Evolutionary conservation across 2,113 vertebrate species (phyloP), one percentile per base, ranked within the genome.

Genomic region (Pterophyllum scalare): DNA sequence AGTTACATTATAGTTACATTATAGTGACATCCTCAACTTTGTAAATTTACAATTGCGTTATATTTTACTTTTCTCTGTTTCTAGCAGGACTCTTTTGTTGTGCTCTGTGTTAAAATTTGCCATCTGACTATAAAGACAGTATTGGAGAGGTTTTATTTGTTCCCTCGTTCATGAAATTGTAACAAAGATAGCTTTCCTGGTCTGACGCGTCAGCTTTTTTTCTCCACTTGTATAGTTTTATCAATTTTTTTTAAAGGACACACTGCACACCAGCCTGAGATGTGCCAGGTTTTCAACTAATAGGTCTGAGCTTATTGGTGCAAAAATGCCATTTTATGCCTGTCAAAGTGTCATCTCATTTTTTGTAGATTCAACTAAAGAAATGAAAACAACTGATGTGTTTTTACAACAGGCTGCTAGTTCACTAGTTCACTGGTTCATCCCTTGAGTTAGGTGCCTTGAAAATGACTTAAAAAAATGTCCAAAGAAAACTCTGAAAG

Each of bases 161-260:
- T 33, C 33, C 6, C 33, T 33, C 33, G 33, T 7, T 33, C 33
- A 7, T 33, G 33, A 33, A 33, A 33, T 6, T 33, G 33, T 33
- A 33, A 33, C 33, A 33, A 33, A 33, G 62, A 65, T 43, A 24
- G 4, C 43, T 46, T 65, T 43, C 10, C 17, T 26, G 22, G n/a
- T 22, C 46, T 46, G 38, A 0, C 64, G 26, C 14, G 22, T 67
- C 14, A 26, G 46, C 40, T 67, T 14, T 67, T 67, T 14, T 67
- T 14, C 64, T 46, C 64, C 64, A 12, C 1, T 0, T 67, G 12
- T 46, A 2, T 8, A 26, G 22, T 0, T 67, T 0, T 40, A 40
- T 67, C 64, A 46, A 17, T 7, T 26, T 61, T 33, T 10, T 46
- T 67, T 67, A 33, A 0, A 67, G 64, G 64, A 67, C 40, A 67